Conservation (phyloP, 2,797 vertebrate genomes). For the Notoglanidium macrostoma region DNA sequence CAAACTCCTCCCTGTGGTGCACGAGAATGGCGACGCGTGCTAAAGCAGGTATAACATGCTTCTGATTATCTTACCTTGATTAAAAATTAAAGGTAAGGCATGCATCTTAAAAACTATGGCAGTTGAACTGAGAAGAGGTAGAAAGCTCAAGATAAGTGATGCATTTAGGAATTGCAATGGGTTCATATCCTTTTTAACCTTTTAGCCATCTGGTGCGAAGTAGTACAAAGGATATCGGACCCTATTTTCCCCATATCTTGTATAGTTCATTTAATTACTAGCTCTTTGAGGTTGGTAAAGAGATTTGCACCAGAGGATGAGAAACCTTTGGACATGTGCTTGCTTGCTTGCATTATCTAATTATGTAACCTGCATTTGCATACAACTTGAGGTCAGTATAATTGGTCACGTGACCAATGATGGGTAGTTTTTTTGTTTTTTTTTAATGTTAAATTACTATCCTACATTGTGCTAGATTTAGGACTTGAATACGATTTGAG, state of each 20-base stretch:
- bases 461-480: background rate
- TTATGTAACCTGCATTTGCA: background rate
- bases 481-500: background rate
- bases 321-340: background rate
- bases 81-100: background rate
- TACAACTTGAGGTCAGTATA: background rate
- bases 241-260: background rate
- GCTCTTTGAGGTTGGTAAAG: too few relatives aligned
- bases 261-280: background rate
- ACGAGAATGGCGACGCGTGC: constrained; percentile 28
- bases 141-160: background rate
- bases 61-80: background rate
- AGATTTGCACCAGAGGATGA: background rate
- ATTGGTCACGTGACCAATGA: background rate
- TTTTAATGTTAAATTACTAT: background rate
- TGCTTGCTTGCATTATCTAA: background rate
- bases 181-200: too few relatives aligned
- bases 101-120: background rate
- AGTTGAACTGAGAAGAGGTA: background rate
- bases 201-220: background rate
- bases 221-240: background rate
- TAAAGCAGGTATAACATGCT: constrained; percentile 25
- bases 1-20: background rate
- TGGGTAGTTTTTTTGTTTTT: background rate
- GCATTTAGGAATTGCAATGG: background rate